These are phyloP conservation scores for Aporrectodea caliginosa DNA, from an alignment of 1,140 invertebrate species.

Conservation along the genomic window DNA sequence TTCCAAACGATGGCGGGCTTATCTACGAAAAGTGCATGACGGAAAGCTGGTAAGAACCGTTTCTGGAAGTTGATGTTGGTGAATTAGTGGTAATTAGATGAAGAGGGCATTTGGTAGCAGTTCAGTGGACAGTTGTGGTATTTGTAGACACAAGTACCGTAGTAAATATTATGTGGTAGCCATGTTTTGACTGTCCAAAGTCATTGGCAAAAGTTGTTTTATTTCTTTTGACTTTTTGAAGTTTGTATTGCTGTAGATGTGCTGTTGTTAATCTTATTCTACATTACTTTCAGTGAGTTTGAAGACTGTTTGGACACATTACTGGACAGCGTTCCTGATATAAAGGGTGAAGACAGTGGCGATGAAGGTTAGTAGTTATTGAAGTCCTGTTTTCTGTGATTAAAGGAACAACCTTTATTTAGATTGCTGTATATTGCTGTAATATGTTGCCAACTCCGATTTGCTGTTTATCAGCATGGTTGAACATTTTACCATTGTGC, in stretches of 20 bases:
- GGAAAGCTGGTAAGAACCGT: constrained; percentile 17
- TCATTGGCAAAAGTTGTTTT: background rate
- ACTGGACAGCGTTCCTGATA: background rate
- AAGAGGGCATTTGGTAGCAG: background rate
- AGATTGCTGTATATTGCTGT: background rate
- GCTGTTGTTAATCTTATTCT: background rate
- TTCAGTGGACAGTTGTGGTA: background rate
- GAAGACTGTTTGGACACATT: constrained; percentile 12
- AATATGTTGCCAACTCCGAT: too few relatives aligned
- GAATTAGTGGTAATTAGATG: background rate
- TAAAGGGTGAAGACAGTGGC: constrained; percentile 53
- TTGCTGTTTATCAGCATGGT: background rate
- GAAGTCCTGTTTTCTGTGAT: background rate
- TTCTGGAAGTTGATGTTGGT: background rate
- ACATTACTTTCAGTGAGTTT: constrained; percentile 20
- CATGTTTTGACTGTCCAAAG: background rate
- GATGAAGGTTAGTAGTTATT: constrained; percentile 57
- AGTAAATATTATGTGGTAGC: background rate
- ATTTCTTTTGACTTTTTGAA: background rate
- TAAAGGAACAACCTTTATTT: background rate
- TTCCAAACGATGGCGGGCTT: constrained; percentile 66
- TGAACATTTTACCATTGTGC: too few relatives aligned
- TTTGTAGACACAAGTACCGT: background rate
- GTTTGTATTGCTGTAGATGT: background rate
- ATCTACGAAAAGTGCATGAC: constrained; percentile 77